phyloP scores from a whole-genome alignment of 2,113 vertebrate species.

The Cryptotis parvus region DNA sequence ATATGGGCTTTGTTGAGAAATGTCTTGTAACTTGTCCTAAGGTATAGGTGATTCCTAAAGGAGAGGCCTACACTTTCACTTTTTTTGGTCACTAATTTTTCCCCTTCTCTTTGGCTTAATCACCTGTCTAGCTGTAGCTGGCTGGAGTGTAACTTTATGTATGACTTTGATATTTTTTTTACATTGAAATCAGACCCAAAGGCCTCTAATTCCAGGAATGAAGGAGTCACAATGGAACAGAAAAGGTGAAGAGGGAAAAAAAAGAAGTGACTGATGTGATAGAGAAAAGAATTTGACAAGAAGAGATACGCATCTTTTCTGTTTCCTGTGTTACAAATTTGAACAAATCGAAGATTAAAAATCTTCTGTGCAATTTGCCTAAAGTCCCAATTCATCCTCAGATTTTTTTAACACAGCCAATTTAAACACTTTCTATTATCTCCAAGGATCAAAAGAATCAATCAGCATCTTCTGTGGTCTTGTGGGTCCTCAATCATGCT shows the following conservation, averaged over 20 bases:
- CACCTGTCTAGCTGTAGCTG: background rate
- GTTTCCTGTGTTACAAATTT: constrained; percentile 80
- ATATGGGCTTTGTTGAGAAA: background rate
- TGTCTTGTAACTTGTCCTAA: background rate
- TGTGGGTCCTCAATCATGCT: constrained; percentile 86
- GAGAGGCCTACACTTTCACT: background rate
- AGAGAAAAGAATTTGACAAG: constrained; percentile 76
- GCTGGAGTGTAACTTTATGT: constrained; percentile 33
- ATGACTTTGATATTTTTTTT: constrained; percentile 54
- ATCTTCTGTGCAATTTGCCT: constrained; percentile 84
- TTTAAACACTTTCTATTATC: constrained; percentile 88
- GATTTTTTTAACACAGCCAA: constrained; percentile 83
- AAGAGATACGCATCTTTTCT: constrained; percentile 76
- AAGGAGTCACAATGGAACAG: constrained; percentile 47
- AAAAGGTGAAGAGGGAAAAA: constrained; percentile 45
- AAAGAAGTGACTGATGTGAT: constrained; percentile 69
- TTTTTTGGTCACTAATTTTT: constrained; percentile 12
- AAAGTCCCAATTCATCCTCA: constrained; percentile 84
- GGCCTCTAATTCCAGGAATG: constrained; percentile 51
- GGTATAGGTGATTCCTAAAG: background rate
- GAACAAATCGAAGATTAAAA: constrained; percentile 85
- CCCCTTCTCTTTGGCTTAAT: background rate
- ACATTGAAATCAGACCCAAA: constrained; percentile 54
- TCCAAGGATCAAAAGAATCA: constrained; percentile 88
- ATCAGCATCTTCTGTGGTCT: constrained; percentile 86